A percentile compares a stretch with the other conserved stretches of the same genome.
phyloP scores from a whole-genome alignment of 2,888 invertebrate genomes.

The Brachyptera risi region DNA sequence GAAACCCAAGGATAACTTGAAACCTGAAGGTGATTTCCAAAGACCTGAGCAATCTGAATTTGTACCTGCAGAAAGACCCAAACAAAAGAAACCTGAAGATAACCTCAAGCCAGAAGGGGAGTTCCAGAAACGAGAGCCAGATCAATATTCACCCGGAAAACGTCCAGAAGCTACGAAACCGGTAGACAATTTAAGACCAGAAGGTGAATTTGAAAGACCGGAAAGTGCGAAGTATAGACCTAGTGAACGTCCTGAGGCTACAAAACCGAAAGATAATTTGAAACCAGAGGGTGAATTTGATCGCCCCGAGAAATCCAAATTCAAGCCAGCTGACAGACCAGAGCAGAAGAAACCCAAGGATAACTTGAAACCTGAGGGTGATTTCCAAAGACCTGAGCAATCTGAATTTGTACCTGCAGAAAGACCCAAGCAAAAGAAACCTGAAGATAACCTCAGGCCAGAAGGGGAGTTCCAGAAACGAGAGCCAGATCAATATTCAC shows the following conservation, averaged over 20 bases:
- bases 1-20: conserved; percentile 37
- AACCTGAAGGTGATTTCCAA: conserved; percentile 37
- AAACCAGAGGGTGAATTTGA: conserved; percentile 53
- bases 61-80: conserved; percentile 29
- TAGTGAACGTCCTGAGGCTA: conserved; percentile 32
- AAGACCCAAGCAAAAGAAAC: conserved; percentile 40
- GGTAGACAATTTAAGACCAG: conserved; percentile 40
- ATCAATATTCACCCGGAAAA: conserved; percentile 46
- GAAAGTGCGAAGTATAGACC: conserved; percentile 22
- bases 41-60: conserved; percentile 39
- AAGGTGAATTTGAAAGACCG: conserved; percentile 33
- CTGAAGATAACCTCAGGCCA: conserved; percentile 36
- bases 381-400: conserved; percentile 43
- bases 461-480: conserved; percentile 54
- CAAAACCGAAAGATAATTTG: conserved; percentile 55
- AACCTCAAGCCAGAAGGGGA: conserved; percentile 43
- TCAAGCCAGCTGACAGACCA: neutral
- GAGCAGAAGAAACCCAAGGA: conserved; percentile 14
- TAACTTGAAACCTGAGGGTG: conserved; percentile 32
- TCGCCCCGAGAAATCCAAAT: neutral
- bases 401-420: conserved; percentile 45
- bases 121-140: conserved; percentile 42
- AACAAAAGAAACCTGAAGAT: conserved; percentile 40
- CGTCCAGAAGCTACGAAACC: conserved; percentile 39
- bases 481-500: conserved; percentile 46